phyloP scores from a whole-genome alignment of 1,140 invertebrate species.

The Listronotus oregonensis region DNA sequence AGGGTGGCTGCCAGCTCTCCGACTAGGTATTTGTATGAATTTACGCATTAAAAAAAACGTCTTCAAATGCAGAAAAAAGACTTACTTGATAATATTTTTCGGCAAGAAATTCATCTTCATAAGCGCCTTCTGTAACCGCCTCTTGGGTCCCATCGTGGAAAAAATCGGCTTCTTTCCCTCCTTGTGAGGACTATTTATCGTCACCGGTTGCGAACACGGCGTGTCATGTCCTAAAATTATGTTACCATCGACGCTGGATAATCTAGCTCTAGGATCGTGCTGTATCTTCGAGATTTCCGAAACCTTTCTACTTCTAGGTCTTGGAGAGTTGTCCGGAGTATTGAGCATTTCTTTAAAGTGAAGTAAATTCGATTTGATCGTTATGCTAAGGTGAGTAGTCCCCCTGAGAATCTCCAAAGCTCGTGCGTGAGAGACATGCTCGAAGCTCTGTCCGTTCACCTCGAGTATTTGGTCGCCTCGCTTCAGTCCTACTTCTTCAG shows the following conservation, averaged over 20 bases:
- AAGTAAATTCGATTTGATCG: conserved; percentile 95
- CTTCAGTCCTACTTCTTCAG: conserved; percentile 95
- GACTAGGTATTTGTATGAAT: too few species aligned
- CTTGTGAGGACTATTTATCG: conserved; percentile 54
- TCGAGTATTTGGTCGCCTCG: conserved; percentile 96
- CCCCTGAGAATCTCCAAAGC: conserved; percentile 91
- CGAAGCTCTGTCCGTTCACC: conserved; percentile 96
- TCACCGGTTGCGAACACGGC: conserved; percentile 53
- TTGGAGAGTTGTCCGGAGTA: conserved; percentile 80
- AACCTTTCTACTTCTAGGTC: conserved; percentile 65
- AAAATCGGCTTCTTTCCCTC: conserved; percentile 68
- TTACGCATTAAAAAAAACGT: too few species aligned
- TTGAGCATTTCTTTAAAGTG: conserved; percentile 83
- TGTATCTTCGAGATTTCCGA: conserved; percentile 66
- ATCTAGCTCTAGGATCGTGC: conserved; percentile 68
- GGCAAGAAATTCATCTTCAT: conserved; percentile 91
- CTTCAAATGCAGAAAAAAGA: conserved; percentile 29
- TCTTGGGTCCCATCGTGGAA: conserved; percentile 85
- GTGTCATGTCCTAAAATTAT: conserved; percentile 47
- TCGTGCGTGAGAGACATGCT: conserved; percentile 85
- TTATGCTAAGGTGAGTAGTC: conserved; percentile 94
- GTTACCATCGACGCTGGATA: conserved; percentile 67
- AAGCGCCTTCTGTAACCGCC: conserved; percentile 83
- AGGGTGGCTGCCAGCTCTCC: too few species aligned
- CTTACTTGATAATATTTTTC: conserved; percentile 79